Base-by-base conservation (phyloP, 2,113 vertebrate species). In the Macroglossus sobrinus region DNA sequence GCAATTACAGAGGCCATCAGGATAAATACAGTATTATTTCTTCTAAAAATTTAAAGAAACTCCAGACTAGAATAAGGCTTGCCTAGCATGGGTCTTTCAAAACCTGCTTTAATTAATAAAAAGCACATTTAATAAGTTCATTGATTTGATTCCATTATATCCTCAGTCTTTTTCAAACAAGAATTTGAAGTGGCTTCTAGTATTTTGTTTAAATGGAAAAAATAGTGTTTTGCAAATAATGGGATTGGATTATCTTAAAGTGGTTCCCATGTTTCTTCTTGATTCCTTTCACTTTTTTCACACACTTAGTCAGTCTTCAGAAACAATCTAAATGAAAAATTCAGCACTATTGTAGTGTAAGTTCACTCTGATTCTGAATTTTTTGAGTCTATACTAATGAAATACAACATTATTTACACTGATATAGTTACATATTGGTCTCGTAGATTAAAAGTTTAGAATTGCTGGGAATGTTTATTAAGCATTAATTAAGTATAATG, bases 81-180 rank as follows among this genome's bases (percentile, higher is more conserved):
- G 22, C 22, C 40, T 35, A 21, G 9, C 15, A 63, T n/a, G 68
- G 33, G 24, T 95, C 66, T 94, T 79, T 28, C 2, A 89, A 94
- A 89, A 28, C 4, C 22, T 47, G 19, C 26, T 82, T 93, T 55
- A 79, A 86, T 80, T n/a, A 64, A n/a, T 71, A 55, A 63, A 80
- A 57, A 81, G 6, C 2, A 18, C 13, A 24, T 74, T 59, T 71
- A 79, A 71, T 95, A 84, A 86, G 16, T 47, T 85, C 45, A 38
- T 21, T 72, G 86, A 91, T 76, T 81, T 59, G 21, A 80, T 87
- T 78, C 19, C 24, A 53, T 72, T 89, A 59, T 89, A 89, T 71
- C n/a, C 3, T 81, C 30, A 50, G 9, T 85, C 38, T 50, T 75
- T 94, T 91, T 82, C 80, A 94, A 89, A 84, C 14, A 95, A 84